Percentiles rank a stretch among this genome's conserved stretches.
These are phyloP conservation scores for Thumatha senex DNA, from an alignment of 2,888 invertebrate species.

Conservation along the genomic window DNA sequence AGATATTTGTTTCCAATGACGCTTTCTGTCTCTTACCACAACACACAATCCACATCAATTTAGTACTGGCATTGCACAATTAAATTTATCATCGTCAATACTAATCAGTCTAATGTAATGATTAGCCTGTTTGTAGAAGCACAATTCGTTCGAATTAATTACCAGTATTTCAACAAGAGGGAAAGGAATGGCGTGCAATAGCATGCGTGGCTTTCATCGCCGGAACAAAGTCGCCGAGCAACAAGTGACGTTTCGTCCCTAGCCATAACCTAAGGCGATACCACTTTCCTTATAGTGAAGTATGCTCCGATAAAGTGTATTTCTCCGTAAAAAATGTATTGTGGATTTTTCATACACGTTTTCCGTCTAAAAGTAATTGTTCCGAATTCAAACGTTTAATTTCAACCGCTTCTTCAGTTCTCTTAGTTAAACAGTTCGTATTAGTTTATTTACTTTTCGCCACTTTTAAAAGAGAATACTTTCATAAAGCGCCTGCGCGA, in stretches of 20 bases:
- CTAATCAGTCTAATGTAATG: slow-evolving; percentile 26
- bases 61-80: slow-evolving; percentile 6
- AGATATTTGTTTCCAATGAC: too few species aligned
- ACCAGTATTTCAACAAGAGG: slow-evolving; percentile 61
- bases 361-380: slow-evolving; percentile 29
- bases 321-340: slow-evolving; percentile 15
- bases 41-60: not conserved
- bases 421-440: slow-evolving; percentile 69
- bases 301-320: slow-evolving; percentile 22
- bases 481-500: slow-evolving; percentile 66
- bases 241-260: slow-evolving; percentile 72
- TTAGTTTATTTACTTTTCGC: slow-evolving; percentile 80
- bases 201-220: slow-evolving; percentile 77
- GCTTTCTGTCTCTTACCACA: not conserved
- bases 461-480: slow-evolving; percentile 73
- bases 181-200: slow-evolving; percentile 64
- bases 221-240: slow-evolving; percentile 74
- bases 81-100: slow-evolving; percentile 18
- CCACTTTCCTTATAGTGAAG: slow-evolving; percentile 41
- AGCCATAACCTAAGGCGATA: slow-evolving; percentile 54
- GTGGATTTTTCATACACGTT: slow-evolving; percentile 13
- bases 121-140: slow-evolving; percentile 31
- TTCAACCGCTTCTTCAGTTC: slow-evolving; percentile 56
- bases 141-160: slow-evolving; percentile 44
- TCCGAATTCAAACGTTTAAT: slow-evolving; percentile 42